Evolutionary conservation across 2,888 invertebrate genomes (phyloP), one percentile per base, ranked within the genome.

Genomic region (Sinopyrophorus schimmeli): DNA sequence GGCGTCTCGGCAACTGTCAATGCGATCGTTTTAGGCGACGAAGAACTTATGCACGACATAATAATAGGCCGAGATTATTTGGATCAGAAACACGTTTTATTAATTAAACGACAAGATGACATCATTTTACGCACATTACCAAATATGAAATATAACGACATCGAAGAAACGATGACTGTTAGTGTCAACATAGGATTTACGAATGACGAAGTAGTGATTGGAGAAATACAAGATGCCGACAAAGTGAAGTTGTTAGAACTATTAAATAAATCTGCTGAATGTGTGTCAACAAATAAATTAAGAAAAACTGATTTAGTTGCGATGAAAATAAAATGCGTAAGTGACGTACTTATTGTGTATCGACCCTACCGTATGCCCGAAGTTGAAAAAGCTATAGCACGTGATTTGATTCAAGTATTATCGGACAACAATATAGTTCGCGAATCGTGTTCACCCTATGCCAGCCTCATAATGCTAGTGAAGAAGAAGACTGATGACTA

Each of bases 361-460:
- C 26, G 11, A 6, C 35, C 44, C 3, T 43, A 43, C n/a, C 44
- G 44, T 11, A 6, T 43, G 17, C 14, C 44, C 3, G 12, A 26
- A 12, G 12, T 2, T 6, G 44, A 43, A 28, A 37, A 39, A 53
- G 1, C 63, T 58, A 2, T 61, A 61, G 51, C 57, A 55, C 21
- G 44, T 17, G 43, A 42, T 23, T 56, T 58, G n/a, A 40, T 55
- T 1, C 18, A 49, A 4, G 53, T 58, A 5, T 32, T 57, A 11
- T 14, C 55, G 18, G 38, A 51, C 4, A 18, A 41, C 15, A 52
- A 47, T 6, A 56, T 59, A 11, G 31, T 56, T 6, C 24, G 47
- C 1, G 53, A 58, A 28, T 57, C 59, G 3, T 31, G 38, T n/a
- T 64, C 62, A 1, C 66, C 66, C 1, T 62, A 44, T 30, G 54